A percentile compares a stretch with the other conserved stretches of the same genome.
Evolutionary conservation across 2,888 invertebrate genomes (phyloP).

Genomic region (Abrostola triplasia): DNA sequence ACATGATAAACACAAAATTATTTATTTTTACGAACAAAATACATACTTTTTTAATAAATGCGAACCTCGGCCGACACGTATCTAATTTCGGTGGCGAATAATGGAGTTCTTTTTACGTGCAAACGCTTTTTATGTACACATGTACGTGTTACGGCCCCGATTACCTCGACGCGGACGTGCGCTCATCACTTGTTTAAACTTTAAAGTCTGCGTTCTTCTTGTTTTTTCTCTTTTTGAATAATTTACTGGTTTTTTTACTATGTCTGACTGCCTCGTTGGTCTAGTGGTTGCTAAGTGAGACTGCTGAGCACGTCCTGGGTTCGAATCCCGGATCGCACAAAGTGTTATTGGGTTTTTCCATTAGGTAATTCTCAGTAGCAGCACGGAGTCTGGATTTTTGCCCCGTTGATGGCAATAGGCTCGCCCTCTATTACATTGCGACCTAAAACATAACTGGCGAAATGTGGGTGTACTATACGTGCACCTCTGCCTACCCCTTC

Average conservation of each 20-base stretch:
- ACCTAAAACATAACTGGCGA: no score
- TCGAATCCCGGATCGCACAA: no score
- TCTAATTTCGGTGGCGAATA: conserved; percentile 72
- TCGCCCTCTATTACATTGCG: no score
- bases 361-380: no score
- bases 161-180: conserved; percentile 40
- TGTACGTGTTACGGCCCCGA: conserved; percentile 56
- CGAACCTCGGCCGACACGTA: conserved; percentile 57
- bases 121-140: conserved; percentile 63
- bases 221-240: conserved; percentile 41
- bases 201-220: conserved; percentile 36
- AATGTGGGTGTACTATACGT: no score
- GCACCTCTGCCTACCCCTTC: no score
- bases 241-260: conserved; percentile 11
- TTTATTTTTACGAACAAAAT: conserved; percentile 34
- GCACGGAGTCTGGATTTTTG: no score
- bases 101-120: conserved; percentile 69
- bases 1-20: conserved; percentile 34
- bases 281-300: no score
- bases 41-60: conserved; percentile 59
- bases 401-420: no score
- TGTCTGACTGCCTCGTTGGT: no score
- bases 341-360: no score
- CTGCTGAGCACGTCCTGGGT: no score
- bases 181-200: conserved; percentile 49